Conservation (phyloP, 2,797 vertebrate genomes). For the Acanthurus lineatus region DNA sequence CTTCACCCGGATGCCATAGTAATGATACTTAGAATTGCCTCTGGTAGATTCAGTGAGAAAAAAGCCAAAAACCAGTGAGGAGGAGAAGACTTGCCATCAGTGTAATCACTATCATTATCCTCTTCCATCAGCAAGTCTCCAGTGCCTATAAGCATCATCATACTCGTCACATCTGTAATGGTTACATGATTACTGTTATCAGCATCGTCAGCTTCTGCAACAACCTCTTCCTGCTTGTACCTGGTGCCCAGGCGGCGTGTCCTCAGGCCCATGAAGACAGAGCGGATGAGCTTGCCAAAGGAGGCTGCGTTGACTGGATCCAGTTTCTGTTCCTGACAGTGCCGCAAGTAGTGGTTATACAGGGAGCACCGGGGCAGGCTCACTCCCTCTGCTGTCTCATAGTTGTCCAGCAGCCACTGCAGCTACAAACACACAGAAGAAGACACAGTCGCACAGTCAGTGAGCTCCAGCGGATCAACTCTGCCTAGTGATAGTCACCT, state of each 20-base stretch:
- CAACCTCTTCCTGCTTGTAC: slow-evolving; percentile 76
- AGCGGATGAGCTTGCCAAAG: slow-evolving; percentile 98
- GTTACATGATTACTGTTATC: slow-evolving; percentile 70
- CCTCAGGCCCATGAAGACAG: slow-evolving; percentile 96
- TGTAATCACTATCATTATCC: slow-evolving; percentile 74
- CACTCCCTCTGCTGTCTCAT: slow-evolving; percentile 95
- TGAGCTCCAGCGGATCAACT: slow-evolving; percentile 29
- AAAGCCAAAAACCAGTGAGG: slow-evolving; percentile 63
- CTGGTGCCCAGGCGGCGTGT: slow-evolving; percentile 96
- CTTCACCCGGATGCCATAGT: slow-evolving; percentile 98
- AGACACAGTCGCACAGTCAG: slow-evolving; percentile 50
- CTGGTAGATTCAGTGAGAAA: slow-evolving; percentile 80
- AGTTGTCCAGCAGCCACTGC: slow-evolving; percentile 98
- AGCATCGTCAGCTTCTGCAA: slow-evolving; percentile 32
- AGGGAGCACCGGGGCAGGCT: slow-evolving; percentile 95
- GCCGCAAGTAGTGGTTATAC: slow-evolving; percentile 96
- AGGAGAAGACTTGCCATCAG: slow-evolving; percentile 62
- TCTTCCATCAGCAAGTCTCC: slow-evolving; percentile 57
- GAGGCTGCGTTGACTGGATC: slow-evolving; percentile 97
- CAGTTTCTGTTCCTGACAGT: slow-evolving; percentile 98
- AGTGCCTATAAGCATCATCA: slow-evolving; percentile 58
- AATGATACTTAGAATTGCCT: slow-evolving; percentile 99
- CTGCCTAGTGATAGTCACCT: slow-evolving; percentile 44
- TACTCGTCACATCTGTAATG: slow-evolving; percentile 61
- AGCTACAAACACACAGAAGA: slow-evolving; percentile 84